Base-by-base conservation (phyloP, 1,140 invertebrate species). In the Apocrypta bakeri region DNA sequence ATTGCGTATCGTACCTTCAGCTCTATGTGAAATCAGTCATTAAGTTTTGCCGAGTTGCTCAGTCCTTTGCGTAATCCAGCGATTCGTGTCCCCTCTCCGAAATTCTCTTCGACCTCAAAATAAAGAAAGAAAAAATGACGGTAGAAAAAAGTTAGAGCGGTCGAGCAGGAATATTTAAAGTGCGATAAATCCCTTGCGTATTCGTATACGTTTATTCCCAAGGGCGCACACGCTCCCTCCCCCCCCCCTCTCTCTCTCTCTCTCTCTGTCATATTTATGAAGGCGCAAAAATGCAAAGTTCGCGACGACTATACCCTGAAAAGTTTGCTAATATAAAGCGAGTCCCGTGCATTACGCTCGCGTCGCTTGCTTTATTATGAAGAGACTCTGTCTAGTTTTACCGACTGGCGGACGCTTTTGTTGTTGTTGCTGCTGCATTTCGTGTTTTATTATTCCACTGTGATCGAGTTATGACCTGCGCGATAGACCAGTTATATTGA, bases 301-400 rank as follows among this genome's bases (percentile, higher is more conserved):
- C 33, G 56, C 77, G 76, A 29, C 71, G 42, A 85, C 84, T 56
- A 82, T 83, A 85, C 76, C 82, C 86, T 85, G 85, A 88, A n/a
- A 89, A 88, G 84, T 87, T 88, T 87, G 83, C 87, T 87, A 88
- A 89, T 88, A 88, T 86, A 87, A 83, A 73, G 72, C 79, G 24
- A 78, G 80, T 79, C 37, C 37, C 42, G 68, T 29, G 37, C 4
- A 61, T 56, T 56, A 56, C 48, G 21, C 17, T n/a, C 48, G 48
- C 48, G 48, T 71, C 42, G 68, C 42, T 61, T 42, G 72, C 72
- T 79, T 79, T 79, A 79, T 72, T 71, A 37, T 37, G 37, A n/a
- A n/a, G 37, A 56, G 48, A 21, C 24, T 66, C 33, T n/a, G 14
- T 29, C 64, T 48, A 68, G 8, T 78, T 78, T 78, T 66, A 66